These are phyloP conservation scores for Lasioglossum pauxillum DNA, from an alignment of 2,888 invertebrate species.

Conservation along the genomic window DNA sequence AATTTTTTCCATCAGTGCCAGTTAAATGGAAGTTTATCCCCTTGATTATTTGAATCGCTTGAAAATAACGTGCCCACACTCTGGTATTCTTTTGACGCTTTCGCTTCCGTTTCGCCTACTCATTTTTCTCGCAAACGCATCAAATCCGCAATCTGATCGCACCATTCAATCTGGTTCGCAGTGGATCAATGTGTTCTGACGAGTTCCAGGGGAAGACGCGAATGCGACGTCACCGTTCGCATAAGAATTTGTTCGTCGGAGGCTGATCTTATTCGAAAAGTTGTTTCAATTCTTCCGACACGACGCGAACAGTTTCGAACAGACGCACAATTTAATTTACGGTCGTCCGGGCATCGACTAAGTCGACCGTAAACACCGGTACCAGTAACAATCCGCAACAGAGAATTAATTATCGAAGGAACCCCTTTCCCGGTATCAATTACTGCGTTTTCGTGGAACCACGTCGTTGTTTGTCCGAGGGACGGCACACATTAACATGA, in stretches of 20 bases:
- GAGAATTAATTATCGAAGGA: slow-evolving; percentile 30
- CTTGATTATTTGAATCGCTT: background rate
- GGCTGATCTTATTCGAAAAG: background rate
- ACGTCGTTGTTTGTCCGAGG: slow-evolving; percentile 44
- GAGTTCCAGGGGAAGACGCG: background rate
- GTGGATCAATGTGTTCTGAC: background rate
- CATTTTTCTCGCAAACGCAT: background rate
- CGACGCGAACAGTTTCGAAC: too few species aligned
- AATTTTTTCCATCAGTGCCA: background rate
- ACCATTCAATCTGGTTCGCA: background rate
- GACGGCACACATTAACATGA: background rate
- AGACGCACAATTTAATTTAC: slow-evolving; percentile 2
- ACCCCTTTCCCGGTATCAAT: slow-evolving; percentile 46
- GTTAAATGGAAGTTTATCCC: background rate
- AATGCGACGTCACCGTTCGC: background rate
- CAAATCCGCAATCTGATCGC: background rate
- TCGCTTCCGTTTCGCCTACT: background rate
- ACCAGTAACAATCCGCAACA: background rate
- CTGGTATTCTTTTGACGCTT: too few species aligned
- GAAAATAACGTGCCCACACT: background rate
- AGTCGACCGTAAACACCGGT: slow-evolving; percentile 12
- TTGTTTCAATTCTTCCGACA: background rate
- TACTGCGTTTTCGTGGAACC: slow-evolving; percentile 51
- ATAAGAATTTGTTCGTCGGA: background rate
- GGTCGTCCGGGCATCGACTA: slow-evolving; percentile 18